phyloP scores from a whole-genome alignment of 2,113 vertebrate species.

The Pygathrix nemaeus region DNA sequence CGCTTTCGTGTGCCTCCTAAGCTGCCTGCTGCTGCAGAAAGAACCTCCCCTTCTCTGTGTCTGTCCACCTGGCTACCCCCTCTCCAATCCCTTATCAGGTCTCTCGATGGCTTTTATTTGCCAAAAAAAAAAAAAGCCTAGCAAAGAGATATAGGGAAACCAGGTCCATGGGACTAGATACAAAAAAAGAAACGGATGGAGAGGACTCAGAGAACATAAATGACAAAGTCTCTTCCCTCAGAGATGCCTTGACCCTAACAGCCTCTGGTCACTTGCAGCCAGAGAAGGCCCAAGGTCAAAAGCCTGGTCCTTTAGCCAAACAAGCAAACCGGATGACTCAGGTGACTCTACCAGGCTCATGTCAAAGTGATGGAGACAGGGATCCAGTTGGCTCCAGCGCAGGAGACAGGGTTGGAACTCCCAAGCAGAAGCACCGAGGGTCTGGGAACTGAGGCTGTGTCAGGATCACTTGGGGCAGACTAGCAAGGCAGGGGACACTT shows the following conservation, averaged over 20 bases:
- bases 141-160: not conserved
- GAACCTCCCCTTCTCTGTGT: not conserved
- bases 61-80: not conserved
- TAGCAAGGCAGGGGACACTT: not conserved
- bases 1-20: fast-evolving
- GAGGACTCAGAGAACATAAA: not conserved
- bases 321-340: not conserved
- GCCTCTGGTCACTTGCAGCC: not conserved
- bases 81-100: not conserved
- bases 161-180: not conserved
- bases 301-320: not conserved
- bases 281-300: not conserved
- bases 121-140: not conserved
- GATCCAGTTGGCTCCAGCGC: too few species aligned
- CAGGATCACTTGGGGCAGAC: not conserved
- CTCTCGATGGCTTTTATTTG: not conserved
- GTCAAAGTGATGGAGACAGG: not conserved
- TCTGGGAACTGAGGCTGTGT: fast-evolving
- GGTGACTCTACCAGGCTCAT: not conserved
- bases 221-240: too few species aligned
- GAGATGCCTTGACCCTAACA: not conserved
- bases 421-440: fast-evolving
- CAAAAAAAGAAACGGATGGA: not conserved
- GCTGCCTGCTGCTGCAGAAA: not conserved
- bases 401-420: not conserved